These are phyloP conservation scores for Lordiphosa clarofinis DNA, from an alignment of 1,140 invertebrate species.

Conservation along the genomic window DNA sequence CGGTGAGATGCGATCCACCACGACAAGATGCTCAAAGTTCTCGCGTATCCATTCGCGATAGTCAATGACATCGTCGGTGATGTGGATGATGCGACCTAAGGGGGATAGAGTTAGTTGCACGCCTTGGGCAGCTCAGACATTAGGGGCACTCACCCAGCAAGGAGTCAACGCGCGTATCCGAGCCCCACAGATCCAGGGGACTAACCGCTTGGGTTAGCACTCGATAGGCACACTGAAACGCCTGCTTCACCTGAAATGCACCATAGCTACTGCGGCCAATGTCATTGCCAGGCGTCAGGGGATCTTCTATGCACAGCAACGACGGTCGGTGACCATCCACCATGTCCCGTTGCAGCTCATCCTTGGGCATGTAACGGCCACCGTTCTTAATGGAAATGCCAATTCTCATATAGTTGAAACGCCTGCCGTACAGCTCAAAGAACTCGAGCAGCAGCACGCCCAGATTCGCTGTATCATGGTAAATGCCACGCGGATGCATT, in stretches of 20 bases:
- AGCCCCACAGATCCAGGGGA: slow-evolving; percentile 82
- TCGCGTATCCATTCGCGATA: slow-evolving; percentile 90
- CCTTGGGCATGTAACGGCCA: slow-evolving; percentile 96
- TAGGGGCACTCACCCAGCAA: slow-evolving; percentile 60
- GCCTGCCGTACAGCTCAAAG: slow-evolving; percentile 97
- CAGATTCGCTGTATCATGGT: slow-evolving; percentile 87
- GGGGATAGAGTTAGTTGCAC: background rate
- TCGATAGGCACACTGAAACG: slow-evolving; percentile 97
- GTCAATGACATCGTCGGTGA: slow-evolving; percentile 95
- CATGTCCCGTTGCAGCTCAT: slow-evolving; percentile 95
- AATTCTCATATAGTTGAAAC: slow-evolving; percentile 98
- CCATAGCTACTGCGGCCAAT: slow-evolving; percentile 98
- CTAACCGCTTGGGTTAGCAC: slow-evolving; percentile 90
- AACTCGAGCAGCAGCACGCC: slow-evolving; percentile 98
- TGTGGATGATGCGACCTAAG: slow-evolving; percentile 90
- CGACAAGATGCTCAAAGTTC: slow-evolving; percentile 79
- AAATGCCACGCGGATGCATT: slow-evolving; percentile 83
- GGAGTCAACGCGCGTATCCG: slow-evolving; percentile 80
- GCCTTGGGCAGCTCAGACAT: background rate
- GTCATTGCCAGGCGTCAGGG: slow-evolving; percentile 95
- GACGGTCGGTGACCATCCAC: slow-evolving; percentile 95
- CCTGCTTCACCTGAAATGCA: slow-evolving; percentile 92
- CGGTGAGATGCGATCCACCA: slow-evolving; percentile 59
- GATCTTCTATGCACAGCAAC: slow-evolving; percentile 98
- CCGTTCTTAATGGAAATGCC: slow-evolving; percentile 97